Evolutionary conservation across 2,113 vertebrate species (phyloP), one percentile per base, ranked within the genome.

Genomic region (Cygnus buccinator): DNA sequence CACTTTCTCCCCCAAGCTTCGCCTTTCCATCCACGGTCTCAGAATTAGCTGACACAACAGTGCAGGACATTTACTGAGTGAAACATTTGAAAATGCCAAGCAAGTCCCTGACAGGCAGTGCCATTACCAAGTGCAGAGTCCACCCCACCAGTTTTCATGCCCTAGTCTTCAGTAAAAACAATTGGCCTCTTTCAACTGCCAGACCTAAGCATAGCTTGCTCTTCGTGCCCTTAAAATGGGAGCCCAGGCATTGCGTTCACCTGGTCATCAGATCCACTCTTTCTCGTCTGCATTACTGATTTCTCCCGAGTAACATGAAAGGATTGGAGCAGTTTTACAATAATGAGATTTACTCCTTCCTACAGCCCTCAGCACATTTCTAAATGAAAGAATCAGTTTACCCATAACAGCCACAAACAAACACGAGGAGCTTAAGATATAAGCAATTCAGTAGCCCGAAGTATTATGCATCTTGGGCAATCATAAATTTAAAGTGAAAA

Each of bases 331-430:
- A 88, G 55, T 50, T 94, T 59, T 29, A 91, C 25, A 92, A 35
- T 43, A 89, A 85, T 35, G 22, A 91, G 50, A 50, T 54, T 91
- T 94, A 50, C 31, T 62, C 76, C 57, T 87, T 93, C 87, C 70
- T 93, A 26, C 0, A 0, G 54, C 91, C 77, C 77, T 80, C 86
- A 84, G 87, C 81, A 67, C 57, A 87, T 84, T 96, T 94, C 79
- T 22, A 95, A 94, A 84, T 82, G 23, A 94, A 92, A 95, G 76
- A 93, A 93, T 61, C 75, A 91, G 61, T 82, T 96, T 93, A 84
- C 59, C 44, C 65, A 3, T 48, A 86, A 70, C 50, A 93, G 35
- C 26, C 62, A 54, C 87, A 90, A 82, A 82, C 61, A 87, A 81
- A 93, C 59, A 89, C 1, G 35, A 61, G 48, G 54, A 94, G 75